phyloP scores from a whole-genome alignment of 1,140 invertebrate species.

The Cydia splendana region DNA sequence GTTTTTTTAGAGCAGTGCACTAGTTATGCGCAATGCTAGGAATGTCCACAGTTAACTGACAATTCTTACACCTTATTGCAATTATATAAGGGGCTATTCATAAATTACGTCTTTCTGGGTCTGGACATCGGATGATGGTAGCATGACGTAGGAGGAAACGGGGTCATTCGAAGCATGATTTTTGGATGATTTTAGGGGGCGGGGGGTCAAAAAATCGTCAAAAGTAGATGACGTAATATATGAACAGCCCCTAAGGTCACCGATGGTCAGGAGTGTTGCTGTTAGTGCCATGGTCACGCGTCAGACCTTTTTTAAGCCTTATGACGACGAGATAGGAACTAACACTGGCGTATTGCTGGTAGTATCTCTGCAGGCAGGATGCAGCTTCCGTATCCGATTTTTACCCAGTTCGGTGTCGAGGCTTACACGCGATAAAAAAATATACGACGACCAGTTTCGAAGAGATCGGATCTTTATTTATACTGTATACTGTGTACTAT shows the following conservation, averaged over 20 bases:
- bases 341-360: neutral
- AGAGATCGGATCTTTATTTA: neutral
- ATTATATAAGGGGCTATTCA: neutral
- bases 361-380: conserved; percentile 22
- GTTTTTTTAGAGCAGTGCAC: neutral
- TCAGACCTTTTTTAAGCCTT: neutral
- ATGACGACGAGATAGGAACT: neutral
- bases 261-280: neutral
- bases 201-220: too few species aligned
- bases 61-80: neutral
- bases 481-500: too few species aligned
- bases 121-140: too few species aligned
- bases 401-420: neutral
- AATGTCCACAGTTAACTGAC: neutral
- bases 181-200: too few species aligned
- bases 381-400: conserved; percentile 30
- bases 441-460: neutral
- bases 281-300: neutral
- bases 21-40: neutral
- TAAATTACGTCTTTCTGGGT: too few species aligned
- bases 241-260: too few species aligned
- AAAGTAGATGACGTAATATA: too few species aligned
- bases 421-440: conserved; percentile 29
- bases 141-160: too few species aligned
- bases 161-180: too few species aligned